Percentiles rank a stretch among this genome's conserved stretches.
These are phyloP conservation scores for Eulemur mongoz DNA, from an alignment of 2,797 vertebrate genomes.

Conservation along the genomic window DNA sequence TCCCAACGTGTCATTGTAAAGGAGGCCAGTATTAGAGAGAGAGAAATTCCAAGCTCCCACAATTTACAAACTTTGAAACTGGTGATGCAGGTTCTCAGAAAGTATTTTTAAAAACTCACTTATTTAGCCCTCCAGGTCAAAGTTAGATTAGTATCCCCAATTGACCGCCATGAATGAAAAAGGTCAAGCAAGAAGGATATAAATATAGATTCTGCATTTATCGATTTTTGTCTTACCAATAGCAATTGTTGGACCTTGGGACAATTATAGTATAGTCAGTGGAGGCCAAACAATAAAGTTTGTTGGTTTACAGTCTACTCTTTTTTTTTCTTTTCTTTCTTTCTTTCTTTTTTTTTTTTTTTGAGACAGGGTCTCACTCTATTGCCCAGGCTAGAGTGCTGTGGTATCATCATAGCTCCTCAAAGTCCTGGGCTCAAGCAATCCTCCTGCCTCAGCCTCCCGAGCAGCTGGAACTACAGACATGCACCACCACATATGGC, in stretches of 20 bases:
- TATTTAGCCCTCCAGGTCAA: neutral
- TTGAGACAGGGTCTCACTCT: neutral
- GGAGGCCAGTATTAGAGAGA: neutral
- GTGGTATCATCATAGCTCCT: neutral
- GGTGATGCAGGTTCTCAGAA: neutral
- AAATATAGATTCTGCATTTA: neutral
- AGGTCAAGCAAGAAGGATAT: neutral
- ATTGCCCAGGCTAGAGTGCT: neutral
- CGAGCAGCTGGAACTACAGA: neutral
- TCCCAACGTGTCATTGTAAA: neutral
- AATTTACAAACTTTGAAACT: neutral
- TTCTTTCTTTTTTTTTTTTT: neutral
- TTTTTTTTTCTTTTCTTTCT: neutral
- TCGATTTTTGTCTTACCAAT: neutral
- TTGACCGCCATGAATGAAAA: neutral
- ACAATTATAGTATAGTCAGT: neutral
- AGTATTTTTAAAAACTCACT: neutral
- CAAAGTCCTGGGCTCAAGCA: neutral
- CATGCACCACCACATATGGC: neutral
- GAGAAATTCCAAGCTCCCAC: neutral
- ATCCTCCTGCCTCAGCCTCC: neutral
- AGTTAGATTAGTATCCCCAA: slow-evolving; percentile 27
- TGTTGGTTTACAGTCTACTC: neutral
- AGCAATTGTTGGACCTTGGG: neutral
- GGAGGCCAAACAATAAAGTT: neutral